Conservation (phyloP, 2,888 invertebrate species). For the Sarcophaga subvicina region DNA sequence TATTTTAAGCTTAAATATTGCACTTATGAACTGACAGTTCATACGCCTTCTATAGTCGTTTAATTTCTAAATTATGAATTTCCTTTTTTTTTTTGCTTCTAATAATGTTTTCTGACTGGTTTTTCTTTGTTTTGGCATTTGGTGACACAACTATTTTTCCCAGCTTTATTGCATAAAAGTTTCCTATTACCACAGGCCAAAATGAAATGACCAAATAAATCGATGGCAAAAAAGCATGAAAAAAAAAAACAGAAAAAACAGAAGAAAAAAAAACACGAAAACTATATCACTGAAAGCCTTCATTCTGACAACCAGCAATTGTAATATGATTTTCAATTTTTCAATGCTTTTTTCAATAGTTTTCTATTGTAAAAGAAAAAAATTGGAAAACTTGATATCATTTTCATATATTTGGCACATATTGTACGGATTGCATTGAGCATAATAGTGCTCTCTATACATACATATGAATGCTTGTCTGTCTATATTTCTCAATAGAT, state of each 20-base stretch:
- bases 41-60: too few relatives aligned
- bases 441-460: not conserved
- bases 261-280: not conserved
- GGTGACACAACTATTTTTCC: constrained; percentile 58
- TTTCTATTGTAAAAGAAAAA: not conserved
- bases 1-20: too few relatives aligned
- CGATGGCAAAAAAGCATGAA: constrained; percentile 35
- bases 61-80: not conserved
- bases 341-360: not conserved
- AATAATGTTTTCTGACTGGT: not conserved
- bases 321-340: constrained; percentile 22
- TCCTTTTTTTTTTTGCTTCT: not conserved
- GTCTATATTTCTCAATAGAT: too few relatives aligned
- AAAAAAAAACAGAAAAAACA: not conserved
- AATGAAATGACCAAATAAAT: constrained; percentile 54
- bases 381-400: constrained; percentile 26
- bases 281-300: constrained; percentile 42
- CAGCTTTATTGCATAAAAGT: constrained; percentile 62
- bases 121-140: constrained; percentile 39
- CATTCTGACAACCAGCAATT: constrained; percentile 33
- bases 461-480: constrained; percentile 32
- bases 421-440: not conserved
- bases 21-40: too few relatives aligned
- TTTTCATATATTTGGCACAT: constrained; percentile 36
- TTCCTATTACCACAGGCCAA: constrained; percentile 56